Base-by-base conservation (phyloP, 35 echinoderm and acorn worm genomes). In the Amphiura filiformis region DNA sequence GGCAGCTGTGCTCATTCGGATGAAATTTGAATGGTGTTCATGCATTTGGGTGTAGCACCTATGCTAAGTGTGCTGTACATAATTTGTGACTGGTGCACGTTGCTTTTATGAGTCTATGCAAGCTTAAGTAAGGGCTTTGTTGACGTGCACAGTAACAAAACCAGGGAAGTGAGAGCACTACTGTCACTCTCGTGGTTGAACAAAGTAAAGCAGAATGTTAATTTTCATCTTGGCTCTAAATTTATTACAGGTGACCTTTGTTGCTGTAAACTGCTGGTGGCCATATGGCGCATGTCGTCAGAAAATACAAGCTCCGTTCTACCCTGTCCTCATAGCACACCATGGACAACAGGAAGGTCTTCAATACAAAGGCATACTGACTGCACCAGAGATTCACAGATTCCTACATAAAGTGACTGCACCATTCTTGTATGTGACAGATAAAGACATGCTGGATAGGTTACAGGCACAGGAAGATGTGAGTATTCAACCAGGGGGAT, bases 221-320 rank as follows among this genome's bases (percentile, higher is more conserved):
- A n/a, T n/a, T n/a, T n/a, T n/a, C n/a, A 18, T 35, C n/a, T 80
- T 5, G 35, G 28, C 38, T 44, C 17, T 88, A 31, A 4, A 18
- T 36, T 37, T 76, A 30, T 14, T 44, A 18, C 35, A 97, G 92
- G 95, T 97, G 13, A 91, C 89, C 15, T 97, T 97, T 56, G 47
- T 97, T 33, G 95, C 95, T 61, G 92, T 97, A 0, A 97, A 97
- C 82, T 97, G 95, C 64, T 97, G 95, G 95, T 97, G 88, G 78
- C 88, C 92, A 13, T 83, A 81, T 41, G 95, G 95, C 11, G 65
- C 42, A 20, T 97, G 95, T 65, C 65, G 81, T 38, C 65, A 42
- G 0, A 61, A 88, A 56, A 80, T 94, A 13, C 75, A 52, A 12
- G 80, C 89, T 0, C 86, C 82, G 0, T 88, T 78, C 44, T 52